Evolutionary conservation across 2,888 invertebrate species (phyloP).

Genomic region (Prosapia bicincta): DNA sequence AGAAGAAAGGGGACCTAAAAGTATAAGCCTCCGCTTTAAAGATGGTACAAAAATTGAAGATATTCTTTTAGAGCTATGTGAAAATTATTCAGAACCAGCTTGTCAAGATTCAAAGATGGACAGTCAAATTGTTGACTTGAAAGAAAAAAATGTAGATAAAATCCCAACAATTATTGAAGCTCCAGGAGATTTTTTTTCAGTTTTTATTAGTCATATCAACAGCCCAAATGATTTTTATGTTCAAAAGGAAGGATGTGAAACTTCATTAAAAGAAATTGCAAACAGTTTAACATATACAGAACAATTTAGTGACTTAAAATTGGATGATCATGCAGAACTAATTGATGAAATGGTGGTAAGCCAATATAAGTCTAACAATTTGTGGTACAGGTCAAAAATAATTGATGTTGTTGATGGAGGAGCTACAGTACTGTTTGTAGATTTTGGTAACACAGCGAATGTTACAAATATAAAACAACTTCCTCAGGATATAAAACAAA

Average conservation of each 20-base stretch:
- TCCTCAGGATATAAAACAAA: conserved; percentile 56
- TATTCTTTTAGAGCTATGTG: neutral
- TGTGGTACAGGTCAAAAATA: conserved; percentile 56
- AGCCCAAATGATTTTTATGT: conserved; percentile 71
- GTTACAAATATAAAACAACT: conserved; percentile 57
- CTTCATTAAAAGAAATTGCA: conserved; percentile 57
- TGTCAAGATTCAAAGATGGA: neutral
- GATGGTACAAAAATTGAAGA: conserved; percentile 57
- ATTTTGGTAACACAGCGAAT: conserved; percentile 64
- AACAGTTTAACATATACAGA: conserved; percentile 53
- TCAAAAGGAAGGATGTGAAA: conserved; percentile 51
- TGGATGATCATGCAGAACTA: neutral
- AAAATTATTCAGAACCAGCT: no score
- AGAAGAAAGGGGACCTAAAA: conserved; percentile 56
- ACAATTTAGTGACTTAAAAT: conserved; percentile 45
- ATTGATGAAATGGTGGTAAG: conserved; percentile 27
- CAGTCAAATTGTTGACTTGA: neutral
- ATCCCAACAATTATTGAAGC: neutral
- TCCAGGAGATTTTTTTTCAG: conserved; percentile 39
- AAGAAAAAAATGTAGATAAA: neutral
- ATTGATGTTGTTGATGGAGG: conserved; percentile 49
- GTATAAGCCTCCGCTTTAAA: conserved; percentile 61
- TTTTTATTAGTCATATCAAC: conserved; percentile 63
- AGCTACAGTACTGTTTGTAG: conserved; percentile 61
- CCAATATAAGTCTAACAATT: conserved; percentile 51